phyloP scores from a whole-genome alignment of 1,140 invertebrate species.

The Eubasilissa regina region DNA sequence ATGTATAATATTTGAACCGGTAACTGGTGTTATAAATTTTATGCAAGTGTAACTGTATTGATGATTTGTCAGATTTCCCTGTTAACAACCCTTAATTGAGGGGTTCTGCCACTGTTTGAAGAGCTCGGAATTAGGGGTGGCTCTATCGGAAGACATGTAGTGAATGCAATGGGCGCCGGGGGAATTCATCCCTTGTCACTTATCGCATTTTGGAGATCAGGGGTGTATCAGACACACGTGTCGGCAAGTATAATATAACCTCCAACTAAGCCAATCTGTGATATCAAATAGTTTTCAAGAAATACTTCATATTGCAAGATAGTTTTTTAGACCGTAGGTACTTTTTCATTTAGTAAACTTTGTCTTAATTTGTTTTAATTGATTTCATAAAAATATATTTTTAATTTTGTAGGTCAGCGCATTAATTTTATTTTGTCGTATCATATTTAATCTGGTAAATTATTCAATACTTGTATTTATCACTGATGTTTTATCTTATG shows the following conservation, averaged over 20 bases:
- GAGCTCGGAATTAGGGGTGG: slow-evolving; percentile 13
- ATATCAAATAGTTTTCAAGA: neutral
- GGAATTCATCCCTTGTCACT: slow-evolving; percentile 46
- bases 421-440: no score
- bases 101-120: slow-evolving; percentile 38
- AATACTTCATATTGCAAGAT: neutral
- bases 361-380: neutral
- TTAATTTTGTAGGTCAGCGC: neutral
- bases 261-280: neutral
- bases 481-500: no score
- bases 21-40: neutral
- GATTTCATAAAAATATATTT: neutral
- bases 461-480: no score
- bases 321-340: neutral
- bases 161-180: slow-evolving; percentile 40
- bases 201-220: slow-evolving; percentile 49
- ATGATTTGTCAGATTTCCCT: slow-evolving; percentile 20
- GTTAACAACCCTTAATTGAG: slow-evolving; percentile 49
- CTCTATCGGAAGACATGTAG: slow-evolving; percentile 24
- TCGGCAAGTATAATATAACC: neutral
- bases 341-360: no score
- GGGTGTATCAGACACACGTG: neutral
- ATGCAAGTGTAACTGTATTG: slow-evolving; percentile 1
- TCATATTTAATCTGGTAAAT: no score
- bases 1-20: neutral